Base-by-base conservation (phyloP, 2,113 vertebrate species). In the Phrynosoma blainvillii region DNA sequence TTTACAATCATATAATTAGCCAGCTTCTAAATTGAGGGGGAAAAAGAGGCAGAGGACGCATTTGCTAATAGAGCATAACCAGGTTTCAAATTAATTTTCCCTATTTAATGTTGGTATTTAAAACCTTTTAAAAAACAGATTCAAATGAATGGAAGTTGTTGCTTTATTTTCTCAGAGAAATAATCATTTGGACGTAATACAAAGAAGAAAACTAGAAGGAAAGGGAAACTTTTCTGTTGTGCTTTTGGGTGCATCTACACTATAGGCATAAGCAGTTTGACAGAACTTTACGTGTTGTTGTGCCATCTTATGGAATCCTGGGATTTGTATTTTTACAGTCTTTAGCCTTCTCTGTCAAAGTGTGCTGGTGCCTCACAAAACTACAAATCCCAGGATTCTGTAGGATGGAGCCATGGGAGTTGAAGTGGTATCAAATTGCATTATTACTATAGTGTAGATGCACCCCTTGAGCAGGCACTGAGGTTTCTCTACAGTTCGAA, bases 11-110 rank as follows among this genome's bases (percentile, higher is more conserved):
- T 27, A 70, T 27, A 70, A 70, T 70, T 70, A 70, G 66, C 66
- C 27, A 70, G 66, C 66, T 70, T 70, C 66, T 70, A 70, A 70
- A 27, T 65, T 25, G 23, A 70, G 66, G 27, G 10, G 27, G 10
- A 68, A 10, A 25, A 27, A 70, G 66, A 70, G 85, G 23, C n/a
- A n/a, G 90, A 94, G 59, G 59, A 79, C 70, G 83, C 88, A 93
- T 82, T 42, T 86, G 89, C 79, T 85, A 90, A 81, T 73, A 65
- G 74, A 90, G 93, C 81, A 93, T 83, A 89, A 82, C 27, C 65
- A 92, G 92, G 80, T 76, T 82, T 79, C 56, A 92, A 56, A 74
- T 77, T 90, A 89, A 76, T 86, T 27, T 82, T 82, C 92, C 73
- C 25, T 71, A 68, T 70, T 90, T 88, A 82, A 85, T 1, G 52